These are phyloP conservation scores for Labeo rohita DNA, from an alignment of 2,113 vertebrate species.

Conservation along the genomic window DNA sequence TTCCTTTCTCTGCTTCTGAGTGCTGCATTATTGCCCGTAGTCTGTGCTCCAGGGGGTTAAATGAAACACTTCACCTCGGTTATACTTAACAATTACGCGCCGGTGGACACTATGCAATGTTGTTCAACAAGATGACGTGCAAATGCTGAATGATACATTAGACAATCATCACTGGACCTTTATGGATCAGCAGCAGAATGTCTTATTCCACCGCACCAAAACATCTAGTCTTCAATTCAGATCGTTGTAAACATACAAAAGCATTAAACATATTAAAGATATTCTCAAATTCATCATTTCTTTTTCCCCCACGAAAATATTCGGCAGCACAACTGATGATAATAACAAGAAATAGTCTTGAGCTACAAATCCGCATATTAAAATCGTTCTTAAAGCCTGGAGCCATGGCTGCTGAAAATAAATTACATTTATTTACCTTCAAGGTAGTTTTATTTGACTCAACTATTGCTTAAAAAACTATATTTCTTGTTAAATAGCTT, in stretches of 20 bases:
- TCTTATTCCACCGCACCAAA: not conserved
- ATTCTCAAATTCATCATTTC: not conserved
- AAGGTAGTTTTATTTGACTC: no score
- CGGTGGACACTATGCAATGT: slow-evolving; percentile 32
- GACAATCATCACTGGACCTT: not conserved
- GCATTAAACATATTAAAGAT: no score
- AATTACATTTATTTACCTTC: no score
- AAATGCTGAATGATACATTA: slow-evolving; percentile 1
- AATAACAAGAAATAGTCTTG: not conserved
- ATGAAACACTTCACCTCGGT: slow-evolving; percentile 56
- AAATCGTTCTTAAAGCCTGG: no score
- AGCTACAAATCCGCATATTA: no score
- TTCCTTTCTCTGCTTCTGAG: slow-evolving; percentile 33
- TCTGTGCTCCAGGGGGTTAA: slow-evolving; percentile 48
- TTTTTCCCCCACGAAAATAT: not conserved
- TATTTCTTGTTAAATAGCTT: no score
- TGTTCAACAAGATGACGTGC: not conserved
- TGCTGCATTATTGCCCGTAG: slow-evolving; percentile 38
- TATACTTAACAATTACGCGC: slow-evolving; percentile 46
- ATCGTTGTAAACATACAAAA: not conserved
- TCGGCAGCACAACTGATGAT: not conserved
- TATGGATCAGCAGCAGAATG: not conserved
- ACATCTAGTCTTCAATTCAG: not conserved
- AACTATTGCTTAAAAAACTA: no score
- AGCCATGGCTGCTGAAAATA: no score